phyloP scores from a whole-genome alignment of 92 coral and sea anemone species.

The Micromussa lordhowensis region DNA sequence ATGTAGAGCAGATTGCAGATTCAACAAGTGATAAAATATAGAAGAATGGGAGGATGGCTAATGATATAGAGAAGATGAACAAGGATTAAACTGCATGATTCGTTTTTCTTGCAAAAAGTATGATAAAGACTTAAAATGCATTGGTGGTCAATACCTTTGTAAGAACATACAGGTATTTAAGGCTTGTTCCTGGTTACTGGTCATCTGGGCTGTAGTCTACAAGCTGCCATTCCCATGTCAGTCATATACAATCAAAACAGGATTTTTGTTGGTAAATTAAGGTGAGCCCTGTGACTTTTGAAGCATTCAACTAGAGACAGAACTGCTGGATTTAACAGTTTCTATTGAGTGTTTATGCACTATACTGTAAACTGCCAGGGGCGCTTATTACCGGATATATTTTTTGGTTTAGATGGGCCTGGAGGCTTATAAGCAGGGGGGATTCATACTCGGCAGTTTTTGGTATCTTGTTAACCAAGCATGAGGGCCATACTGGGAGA shows the following conservation, averaged over 20 bases:
- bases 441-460: too few relatives aligned
- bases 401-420: too few relatives aligned
- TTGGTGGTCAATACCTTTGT: constrained; percentile 22
- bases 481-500: too few relatives aligned
- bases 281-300: neutral
- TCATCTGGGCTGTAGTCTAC: neutral
- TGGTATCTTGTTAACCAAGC: too few relatives aligned
- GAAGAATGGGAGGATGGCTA: neutral
- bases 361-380: too few relatives aligned
- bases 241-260: constrained; percentile 27
- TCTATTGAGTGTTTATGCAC: too few relatives aligned
- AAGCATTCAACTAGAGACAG: neutral
- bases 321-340: too few relatives aligned
- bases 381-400: too few relatives aligned
- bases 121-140: neutral
- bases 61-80: neutral
- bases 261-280: constrained; percentile 9
- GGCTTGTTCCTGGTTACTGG: constrained; percentile 12
- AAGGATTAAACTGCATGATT: neutral
- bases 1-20: too few relatives aligned
- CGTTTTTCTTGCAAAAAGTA: neutral
- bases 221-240: constrained; percentile 15
- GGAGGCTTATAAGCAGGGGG: too few relatives aligned
- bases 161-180: neutral
- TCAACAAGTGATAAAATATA: too few relatives aligned